Base-by-base conservation (phyloP, 1,140 invertebrate genomes). In the Drosophila gunungcola region DNA sequence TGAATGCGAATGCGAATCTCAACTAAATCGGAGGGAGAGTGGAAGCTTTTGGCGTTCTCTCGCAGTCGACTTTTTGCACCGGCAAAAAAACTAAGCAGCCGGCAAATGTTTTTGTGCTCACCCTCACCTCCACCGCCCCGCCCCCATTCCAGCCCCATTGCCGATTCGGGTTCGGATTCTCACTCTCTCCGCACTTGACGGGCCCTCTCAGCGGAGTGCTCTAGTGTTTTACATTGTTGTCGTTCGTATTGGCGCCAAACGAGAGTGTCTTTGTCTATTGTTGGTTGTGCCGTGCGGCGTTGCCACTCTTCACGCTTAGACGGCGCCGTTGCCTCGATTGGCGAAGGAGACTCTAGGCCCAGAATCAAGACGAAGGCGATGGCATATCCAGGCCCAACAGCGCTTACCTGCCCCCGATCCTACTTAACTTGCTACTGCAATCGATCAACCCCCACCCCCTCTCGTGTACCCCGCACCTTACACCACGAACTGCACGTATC, bases 51-150 rank as follows among this genome's bases (percentile, higher is more conserved):
- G 13, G 60, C 52, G 48, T 62, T 70, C 70, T 70, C 77, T 82
- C 85, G 57, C 75, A 64, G 61, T 62, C 55, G 53, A 55, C 39
- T 48, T 78, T 88, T 88, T 88, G 64, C 80, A 52, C 83, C 83
- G 83, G 82, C 75, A 74, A 61, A 83, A 77, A 82, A 80, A 78
- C 83, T 88, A 88, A 88, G 69, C 83, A 88, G 58, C 82, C 78
- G 78, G 82, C 82, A 78, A 86, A 85, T 76, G 62, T 79, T 77
- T 76, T 69, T 58, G 39, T 77, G 46, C 63, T 46, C 48, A 27
- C 45, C 63, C 41, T 42, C 7, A 42, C 10, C 13, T 9, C n/a
- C 48, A 7, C 12, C 7, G n/a, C 29, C n/a, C 6, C 3, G 10
- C 45, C 32, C 32, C 32, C 52, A 7, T 21, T n/a, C 32, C 52